Conservation (phyloP, 2,888 invertebrate genomes). For the Dendrolimus houi region DNA sequence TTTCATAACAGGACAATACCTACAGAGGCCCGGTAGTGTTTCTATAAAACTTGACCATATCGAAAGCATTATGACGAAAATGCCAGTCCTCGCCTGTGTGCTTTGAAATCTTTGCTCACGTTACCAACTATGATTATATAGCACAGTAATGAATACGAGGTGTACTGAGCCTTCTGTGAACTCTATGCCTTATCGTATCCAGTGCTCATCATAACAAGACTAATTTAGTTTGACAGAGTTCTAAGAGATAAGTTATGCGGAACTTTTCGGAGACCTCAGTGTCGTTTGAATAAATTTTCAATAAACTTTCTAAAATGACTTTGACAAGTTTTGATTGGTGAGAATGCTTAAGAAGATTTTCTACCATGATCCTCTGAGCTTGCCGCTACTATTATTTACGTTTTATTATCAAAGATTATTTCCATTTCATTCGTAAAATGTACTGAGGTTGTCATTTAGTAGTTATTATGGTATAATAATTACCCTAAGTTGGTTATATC, state of each 20-base stretch:
- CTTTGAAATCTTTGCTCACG: too few relatives aligned
- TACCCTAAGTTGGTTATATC: too few relatives aligned
- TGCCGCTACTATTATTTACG: slow-evolving; percentile 11
- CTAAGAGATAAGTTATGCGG: slow-evolving; percentile 50
- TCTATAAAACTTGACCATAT: too few relatives aligned
- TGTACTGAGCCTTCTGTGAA: not conserved
- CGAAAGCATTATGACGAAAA: too few relatives aligned
- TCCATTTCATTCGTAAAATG: not conserved
- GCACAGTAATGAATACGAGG: too few relatives aligned
- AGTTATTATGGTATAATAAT: not conserved
- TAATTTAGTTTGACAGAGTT: slow-evolving; percentile 58
- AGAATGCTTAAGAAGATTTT: slow-evolving; percentile 38
- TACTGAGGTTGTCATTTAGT: not conserved
- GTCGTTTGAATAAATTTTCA: slow-evolving; percentile 65
- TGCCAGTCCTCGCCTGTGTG: too few relatives aligned
- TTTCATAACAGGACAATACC: too few relatives aligned
- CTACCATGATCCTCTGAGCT: slow-evolving; percentile 15
- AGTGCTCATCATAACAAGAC: slow-evolving; percentile 36
- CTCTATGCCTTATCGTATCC: not conserved
- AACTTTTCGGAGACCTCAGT: slow-evolving; percentile 43
- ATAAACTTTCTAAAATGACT: slow-evolving; percentile 56
- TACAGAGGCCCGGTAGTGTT: too few relatives aligned
- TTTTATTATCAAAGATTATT: not conserved
- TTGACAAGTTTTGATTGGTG: slow-evolving; percentile 59
- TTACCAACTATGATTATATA: too few relatives aligned